phyloP scores from a whole-genome alignment of 2,888 invertebrate genomes.

The Desoria tigrina region DNA sequence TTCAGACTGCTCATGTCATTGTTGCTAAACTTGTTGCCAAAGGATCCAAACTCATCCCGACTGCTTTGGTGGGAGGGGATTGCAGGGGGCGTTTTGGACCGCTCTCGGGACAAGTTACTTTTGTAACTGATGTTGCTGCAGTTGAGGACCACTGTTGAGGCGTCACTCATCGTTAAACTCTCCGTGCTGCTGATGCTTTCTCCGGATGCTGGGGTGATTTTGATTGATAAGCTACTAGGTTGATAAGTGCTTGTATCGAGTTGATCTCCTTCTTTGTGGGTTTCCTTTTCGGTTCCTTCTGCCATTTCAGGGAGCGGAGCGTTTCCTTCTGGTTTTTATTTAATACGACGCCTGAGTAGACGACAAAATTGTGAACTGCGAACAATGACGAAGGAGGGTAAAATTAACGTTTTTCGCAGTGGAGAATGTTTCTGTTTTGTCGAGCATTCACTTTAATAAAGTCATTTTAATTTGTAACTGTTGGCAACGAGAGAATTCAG shows the following conservation, averaged over 20 bases:
- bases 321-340: no score
- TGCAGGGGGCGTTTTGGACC: slow-evolving; percentile 16
- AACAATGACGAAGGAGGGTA: no score
- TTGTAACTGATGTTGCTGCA: background rate
- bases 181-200: slow-evolving; percentile 2
- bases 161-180: background rate
- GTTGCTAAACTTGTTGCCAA: background rate
- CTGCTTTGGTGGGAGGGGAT: background rate
- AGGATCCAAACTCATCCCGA: background rate
- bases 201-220: background rate
- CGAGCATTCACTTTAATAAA: no score
- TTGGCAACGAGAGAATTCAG: no score
- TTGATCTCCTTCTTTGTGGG: background rate
- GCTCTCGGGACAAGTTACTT: background rate
- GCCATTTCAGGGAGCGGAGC: slow-evolving; percentile 17
- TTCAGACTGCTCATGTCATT: background rate
- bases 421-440: no score
- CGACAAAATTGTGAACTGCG: no score
- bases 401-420: no score
- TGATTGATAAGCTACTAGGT: background rate
- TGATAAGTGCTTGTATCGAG: background rate
- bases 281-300: slow-evolving; percentile 6
- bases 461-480: no score
- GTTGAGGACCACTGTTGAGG: background rate
- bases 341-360: no score